phyloP scores from a whole-genome alignment of 92 coral and sea anemone genomes.

The Zoanthus sansibaricus region DNA sequence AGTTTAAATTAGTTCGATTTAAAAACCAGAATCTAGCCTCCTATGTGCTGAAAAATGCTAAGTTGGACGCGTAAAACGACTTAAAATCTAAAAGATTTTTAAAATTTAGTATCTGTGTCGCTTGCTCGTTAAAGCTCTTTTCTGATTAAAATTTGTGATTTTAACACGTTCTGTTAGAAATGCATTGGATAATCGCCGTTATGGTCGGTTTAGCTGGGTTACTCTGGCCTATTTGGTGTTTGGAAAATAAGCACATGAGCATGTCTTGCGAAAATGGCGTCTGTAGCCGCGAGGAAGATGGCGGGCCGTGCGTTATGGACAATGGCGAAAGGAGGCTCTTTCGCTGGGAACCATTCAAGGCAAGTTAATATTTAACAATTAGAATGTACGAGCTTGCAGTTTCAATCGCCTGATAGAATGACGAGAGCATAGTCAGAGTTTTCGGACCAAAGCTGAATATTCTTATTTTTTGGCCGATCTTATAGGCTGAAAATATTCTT shows the following conservation, averaged over 20 bases:
- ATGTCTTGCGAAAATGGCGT: slow-evolving; percentile 89
- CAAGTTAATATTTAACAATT: neutral
- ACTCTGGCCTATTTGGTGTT: neutral
- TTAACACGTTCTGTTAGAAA: neutral
- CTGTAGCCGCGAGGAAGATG: slow-evolving; percentile 73
- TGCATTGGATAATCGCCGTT: neutral
- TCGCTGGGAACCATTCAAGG: slow-evolving; percentile 91
- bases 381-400: too few relatives aligned
- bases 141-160: neutral
- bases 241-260: slow-evolving; percentile 28
- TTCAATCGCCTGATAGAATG: too few relatives aligned
- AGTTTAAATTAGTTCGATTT: neutral
- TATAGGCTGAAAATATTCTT: too few relatives aligned
- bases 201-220: neutral
- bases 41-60: neutral
- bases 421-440: too few relatives aligned
- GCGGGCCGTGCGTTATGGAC: slow-evolving; percentile 77
- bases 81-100: neutral
- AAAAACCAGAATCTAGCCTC: neutral
- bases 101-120: neutral
- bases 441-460: too few relatives aligned
- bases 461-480: too few relatives aligned
- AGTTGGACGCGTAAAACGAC: neutral
- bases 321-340: slow-evolving; percentile 68
- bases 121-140: neutral